Base-by-base conservation (phyloP, 2,888 invertebrate species). In the Biston betularia region DNA sequence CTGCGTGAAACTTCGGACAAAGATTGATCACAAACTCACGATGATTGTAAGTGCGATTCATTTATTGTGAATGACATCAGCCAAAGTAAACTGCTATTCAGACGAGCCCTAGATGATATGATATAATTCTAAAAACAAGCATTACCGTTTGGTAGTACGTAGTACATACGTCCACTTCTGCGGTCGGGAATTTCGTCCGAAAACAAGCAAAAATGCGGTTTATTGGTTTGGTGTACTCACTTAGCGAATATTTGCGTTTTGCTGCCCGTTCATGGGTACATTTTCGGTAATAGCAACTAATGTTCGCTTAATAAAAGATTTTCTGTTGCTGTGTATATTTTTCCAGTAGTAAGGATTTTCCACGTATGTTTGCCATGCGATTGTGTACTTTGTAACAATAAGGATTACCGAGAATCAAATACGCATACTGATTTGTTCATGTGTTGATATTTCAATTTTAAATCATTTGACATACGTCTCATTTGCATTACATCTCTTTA, bases 131-230 rank as follows among this genome's bases (percentile, higher is more conserved):
- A 46, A 52, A 56, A 50, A 56, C 56, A 61, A 61, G 46, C 56
- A 61, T 11, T 12, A 4, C 7, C 14, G 40, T 45, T 45, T 24
- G 12, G 34, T 50, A 52, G 44, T 24, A 24, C 24, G 3, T 24
- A 24, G n/a, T n/a, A n/a, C n/a, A n/a, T n/a, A n/a, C n/a, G n/a
- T n/a, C n/a, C 42, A 35, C 14, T 0, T 6, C 34, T 44, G 67
- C 34, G 68, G 64, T 64, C 53, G 64, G 64, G n/a, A 54, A 61
- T 38, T 61, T 57, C n/a, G 44, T 55, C 44, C 6, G 12, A 52
- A 61, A 42, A 45, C n/a, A 44, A 57, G 48, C 44, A 54, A 55
- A 44, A 34, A 49, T 54, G 34, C 24, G 35, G 46, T 63, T 46
- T 38, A 40, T 64, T 40, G 40, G 52, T 45, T n/a, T 42, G 34